These are phyloP conservation scores for Pachydiplax longipennis DNA, from an alignment of 2,888 invertebrate genomes.

Conservation along the genomic window DNA sequence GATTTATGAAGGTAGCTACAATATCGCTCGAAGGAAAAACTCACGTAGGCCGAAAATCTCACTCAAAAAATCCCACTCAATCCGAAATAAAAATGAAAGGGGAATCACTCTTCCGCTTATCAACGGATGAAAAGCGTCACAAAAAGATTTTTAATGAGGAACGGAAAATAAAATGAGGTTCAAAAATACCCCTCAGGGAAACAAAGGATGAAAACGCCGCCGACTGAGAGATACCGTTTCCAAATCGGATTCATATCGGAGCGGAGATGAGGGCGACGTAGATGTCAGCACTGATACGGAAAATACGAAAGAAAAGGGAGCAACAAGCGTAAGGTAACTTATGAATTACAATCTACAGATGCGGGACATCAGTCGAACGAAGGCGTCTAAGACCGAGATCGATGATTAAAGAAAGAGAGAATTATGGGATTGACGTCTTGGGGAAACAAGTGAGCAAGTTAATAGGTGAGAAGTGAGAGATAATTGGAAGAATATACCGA, in stretches of 20 bases:
- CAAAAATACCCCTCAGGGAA: neutral
- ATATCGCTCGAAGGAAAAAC: too few relatives aligned
- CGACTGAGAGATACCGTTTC: neutral
- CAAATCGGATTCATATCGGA: neutral
- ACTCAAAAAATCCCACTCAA: neutral
- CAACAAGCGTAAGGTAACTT: neutral
- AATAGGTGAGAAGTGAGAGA: neutral
- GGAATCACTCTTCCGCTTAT: neutral
- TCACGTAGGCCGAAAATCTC: too few relatives aligned
- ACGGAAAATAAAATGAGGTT: neutral
- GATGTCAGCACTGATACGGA: too few relatives aligned
- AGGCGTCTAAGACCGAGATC: neutral
- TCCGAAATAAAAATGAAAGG: neutral
- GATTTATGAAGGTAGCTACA: too few relatives aligned
- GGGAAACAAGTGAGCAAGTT: neutral
- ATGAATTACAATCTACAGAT: neutral
- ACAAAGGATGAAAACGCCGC: neutral
- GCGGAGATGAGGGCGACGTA: neutral
- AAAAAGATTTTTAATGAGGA: slow-evolving; percentile 20
- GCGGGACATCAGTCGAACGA: neutral
- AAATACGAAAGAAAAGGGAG: too few relatives aligned
- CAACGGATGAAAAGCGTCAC: neutral
- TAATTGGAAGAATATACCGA: neutral
- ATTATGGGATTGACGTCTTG: neutral
- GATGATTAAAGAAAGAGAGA: neutral